Conservation (phyloP, 2,113 vertebrate genomes). For the Prionailurus viverrinus region DNA sequence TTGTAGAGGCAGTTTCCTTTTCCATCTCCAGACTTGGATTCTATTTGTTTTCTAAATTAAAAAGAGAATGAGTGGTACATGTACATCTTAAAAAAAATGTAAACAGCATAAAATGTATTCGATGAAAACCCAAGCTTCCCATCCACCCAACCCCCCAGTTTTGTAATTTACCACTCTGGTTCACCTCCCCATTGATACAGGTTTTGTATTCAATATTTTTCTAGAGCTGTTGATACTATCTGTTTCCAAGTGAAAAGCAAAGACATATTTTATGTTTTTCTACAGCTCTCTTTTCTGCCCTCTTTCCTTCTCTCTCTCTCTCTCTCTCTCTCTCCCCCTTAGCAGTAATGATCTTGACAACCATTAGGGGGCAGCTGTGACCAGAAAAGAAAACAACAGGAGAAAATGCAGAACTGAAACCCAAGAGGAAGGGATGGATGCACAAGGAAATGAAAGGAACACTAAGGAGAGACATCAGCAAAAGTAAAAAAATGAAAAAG, state of each 20-base stretch:
- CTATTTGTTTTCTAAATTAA: slow-evolving; percentile 41
- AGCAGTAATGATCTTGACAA: slow-evolving; percentile 52
- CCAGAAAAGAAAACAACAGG: slow-evolving; percentile 78
- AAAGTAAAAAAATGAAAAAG: slow-evolving; percentile 35
- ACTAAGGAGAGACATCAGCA: slow-evolving; percentile 32
- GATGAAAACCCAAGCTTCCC: not conserved
- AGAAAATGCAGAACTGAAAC: not conserved
- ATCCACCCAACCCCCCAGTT: too few species aligned
- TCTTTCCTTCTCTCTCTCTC: not conserved
- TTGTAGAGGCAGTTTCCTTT: not conserved
- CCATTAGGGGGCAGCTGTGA: slow-evolving; percentile 83
- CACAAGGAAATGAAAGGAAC: not conserved
- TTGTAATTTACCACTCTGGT: not conserved
- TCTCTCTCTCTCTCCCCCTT: not conserved
- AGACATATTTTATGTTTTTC: not conserved
- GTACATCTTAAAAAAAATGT: not conserved
- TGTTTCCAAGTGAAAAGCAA: not conserved
- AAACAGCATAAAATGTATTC: not conserved
- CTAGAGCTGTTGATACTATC: not conserved
- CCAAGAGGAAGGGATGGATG: not conserved
- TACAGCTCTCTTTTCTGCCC: not conserved
- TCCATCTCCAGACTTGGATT: not conserved
- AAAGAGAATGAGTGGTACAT: not conserved
- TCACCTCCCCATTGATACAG: not conserved
- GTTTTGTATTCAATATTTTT: not conserved